These are phyloP conservation scores for Psilopsiagon aurifrons DNA, from an alignment of 2,113 vertebrate species.

Conservation along the genomic window DNA sequence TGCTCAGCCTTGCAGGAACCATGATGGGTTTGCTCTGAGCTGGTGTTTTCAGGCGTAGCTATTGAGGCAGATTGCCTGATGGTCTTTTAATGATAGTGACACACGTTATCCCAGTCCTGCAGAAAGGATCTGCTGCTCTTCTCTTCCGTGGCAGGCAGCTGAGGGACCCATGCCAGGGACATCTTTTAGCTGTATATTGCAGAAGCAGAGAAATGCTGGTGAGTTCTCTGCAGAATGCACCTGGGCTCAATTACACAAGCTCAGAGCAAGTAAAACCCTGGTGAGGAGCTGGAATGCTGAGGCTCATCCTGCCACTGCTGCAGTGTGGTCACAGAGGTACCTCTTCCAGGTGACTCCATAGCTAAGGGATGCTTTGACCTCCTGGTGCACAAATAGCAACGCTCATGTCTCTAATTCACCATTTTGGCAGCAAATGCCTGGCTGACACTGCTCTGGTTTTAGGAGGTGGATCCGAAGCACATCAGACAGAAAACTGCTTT, in stretches of 20 bases:
- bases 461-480: background rate
- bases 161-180: background rate
- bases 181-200: background rate
- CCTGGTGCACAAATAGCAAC: background rate
- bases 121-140: background rate
- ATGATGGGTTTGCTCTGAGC: accelerated
- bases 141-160: background rate
- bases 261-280: background rate
- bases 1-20: background rate
- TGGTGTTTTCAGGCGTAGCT: accelerated
- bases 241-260: background rate
- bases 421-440: background rate
- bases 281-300: background rate
- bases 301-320: accelerated
- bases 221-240: background rate
- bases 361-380: background rate
- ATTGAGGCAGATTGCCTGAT: background rate
- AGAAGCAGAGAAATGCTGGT: background rate
- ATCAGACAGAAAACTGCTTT: background rate
- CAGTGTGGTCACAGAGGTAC: background rate
- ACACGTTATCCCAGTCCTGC: accelerated
- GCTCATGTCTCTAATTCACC: background rate
- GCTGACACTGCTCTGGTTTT: background rate
- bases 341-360: background rate
- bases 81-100: background rate